Base-by-base conservation (phyloP, 2,797 vertebrate species). In the Fistularia commersonii region DNA sequence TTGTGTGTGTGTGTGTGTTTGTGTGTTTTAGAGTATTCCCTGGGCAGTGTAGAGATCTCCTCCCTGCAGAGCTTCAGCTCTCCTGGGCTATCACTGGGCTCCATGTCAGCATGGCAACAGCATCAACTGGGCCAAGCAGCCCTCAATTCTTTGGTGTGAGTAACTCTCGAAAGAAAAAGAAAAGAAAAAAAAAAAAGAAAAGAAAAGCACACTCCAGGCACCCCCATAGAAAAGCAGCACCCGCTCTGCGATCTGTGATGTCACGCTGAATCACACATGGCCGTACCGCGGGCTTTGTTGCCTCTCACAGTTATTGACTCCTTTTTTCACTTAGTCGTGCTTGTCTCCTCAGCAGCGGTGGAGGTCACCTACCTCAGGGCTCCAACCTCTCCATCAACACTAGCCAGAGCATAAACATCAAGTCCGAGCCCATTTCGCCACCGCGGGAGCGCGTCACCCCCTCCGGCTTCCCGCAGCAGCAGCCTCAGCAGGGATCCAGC, bases 91-190 rank as follows among this genome's bases (percentile, higher is more conserved):
- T 95, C 95, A 45, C 77, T 99, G 68, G 94, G 97, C 82, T 97
- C 95, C 81, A 91, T 97, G 77, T 98, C 96, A 54, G 95, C 96
- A 91, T 99, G 97, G 97, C 97, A 98, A 86, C 97, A 99, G 81
- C 96, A 98, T 88, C 97, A 97, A 74, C 87, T 98, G 51, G 94
- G 94, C 81, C 96, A 94, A 65, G 91, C 94, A 34, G 92, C 94
- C 80, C 96, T 98, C 91, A 96, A 92, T 93, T 96, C 96, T 77
- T 92, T 99, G 69, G 93, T 96, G 97, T 99, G 91, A 99, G 97
- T 98, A 89, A 84, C 78, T 74, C 77, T 67, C 72, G 74, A 62
- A 48, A 69, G 11, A 40, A 78, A 81, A 85, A 81, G n/a, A n/a
- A n/a, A n/a, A n/a, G n/a, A n/a, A n/a, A 23, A 23, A 23, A 23